phyloP scores from a whole-genome alignment of 2,113 vertebrate species.

The Theristicus caerulescens region DNA sequence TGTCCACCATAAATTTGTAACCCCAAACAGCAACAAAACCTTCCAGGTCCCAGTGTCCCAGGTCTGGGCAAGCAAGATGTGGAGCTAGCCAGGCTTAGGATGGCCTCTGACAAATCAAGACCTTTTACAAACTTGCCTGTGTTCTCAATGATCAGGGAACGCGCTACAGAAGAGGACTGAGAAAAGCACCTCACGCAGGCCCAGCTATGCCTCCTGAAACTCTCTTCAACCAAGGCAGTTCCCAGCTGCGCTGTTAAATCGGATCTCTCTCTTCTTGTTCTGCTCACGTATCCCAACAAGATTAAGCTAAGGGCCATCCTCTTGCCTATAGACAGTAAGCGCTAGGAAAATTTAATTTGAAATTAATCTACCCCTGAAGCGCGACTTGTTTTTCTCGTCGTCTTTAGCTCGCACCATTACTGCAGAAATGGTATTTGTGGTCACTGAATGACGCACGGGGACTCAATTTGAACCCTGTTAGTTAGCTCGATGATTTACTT shows the following conservation, averaged over 20 bases:
- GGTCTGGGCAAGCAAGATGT: not conserved
- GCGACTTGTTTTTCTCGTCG: not conserved
- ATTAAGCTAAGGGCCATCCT: not conserved
- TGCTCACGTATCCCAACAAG: not conserved
- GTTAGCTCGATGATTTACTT: not conserved
- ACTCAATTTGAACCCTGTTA: not conserved
- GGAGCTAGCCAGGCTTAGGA: not conserved
- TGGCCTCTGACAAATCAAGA: not conserved
- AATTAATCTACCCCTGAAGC: not conserved
- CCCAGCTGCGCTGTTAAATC: not conserved
- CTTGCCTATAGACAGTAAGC: not conserved
- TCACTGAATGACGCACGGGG: not conserved
- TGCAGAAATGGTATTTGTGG: not conserved
- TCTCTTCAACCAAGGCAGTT: not conserved
- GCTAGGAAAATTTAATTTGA: not conserved
- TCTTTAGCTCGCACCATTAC: not conserved
- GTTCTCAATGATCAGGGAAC: not conserved
- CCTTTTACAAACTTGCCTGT: not conserved
- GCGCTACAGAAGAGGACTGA: accelerated
- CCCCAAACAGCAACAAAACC: not conserved
- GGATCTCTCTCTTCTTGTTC: not conserved
- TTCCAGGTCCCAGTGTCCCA: not conserved
- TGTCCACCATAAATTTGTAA: not conserved
- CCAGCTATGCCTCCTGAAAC: not conserved
- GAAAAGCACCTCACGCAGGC: not conserved